Conservation (phyloP, 1,140 invertebrate species). For the Leucophenga varia region DNA sequence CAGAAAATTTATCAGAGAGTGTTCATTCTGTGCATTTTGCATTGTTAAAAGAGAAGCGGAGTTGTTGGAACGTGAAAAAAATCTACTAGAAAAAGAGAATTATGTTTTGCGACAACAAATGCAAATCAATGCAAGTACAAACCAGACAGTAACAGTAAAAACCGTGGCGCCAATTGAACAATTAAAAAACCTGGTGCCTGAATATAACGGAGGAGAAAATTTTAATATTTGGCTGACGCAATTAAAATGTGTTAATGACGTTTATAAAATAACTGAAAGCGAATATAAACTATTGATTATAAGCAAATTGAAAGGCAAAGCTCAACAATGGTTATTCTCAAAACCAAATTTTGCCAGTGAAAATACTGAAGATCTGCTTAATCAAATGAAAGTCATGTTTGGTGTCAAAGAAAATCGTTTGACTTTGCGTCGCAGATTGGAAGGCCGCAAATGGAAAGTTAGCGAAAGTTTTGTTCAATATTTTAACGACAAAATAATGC, state of each 20-base stretch:
- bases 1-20: too few relatives aligned
- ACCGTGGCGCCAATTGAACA: too few relatives aligned
- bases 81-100: too few relatives aligned
- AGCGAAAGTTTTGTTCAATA: conserved; percentile 28
- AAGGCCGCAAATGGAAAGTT: conserved; percentile 28
- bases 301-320: too few relatives aligned
- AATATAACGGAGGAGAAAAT: conserved; percentile 6
- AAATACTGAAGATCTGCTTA: conserved; percentile 12
- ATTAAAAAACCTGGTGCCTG: conserved; percentile 12
- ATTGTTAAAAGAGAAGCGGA: too few relatives aligned
- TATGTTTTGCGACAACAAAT: too few relatives aligned
- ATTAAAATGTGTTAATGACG: neutral
- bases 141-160: too few relatives aligned
- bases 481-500: conserved; percentile 32
- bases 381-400: conserved; percentile 12
- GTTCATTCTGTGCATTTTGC: too few relatives aligned
- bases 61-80: too few relatives aligned
- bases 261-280: conserved; percentile 1
- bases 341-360: too few relatives aligned
- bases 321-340: too few relatives aligned
- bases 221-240: conserved; percentile 1
- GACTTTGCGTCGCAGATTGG: conserved; percentile 22
- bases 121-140: too few relatives aligned
- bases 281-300: conserved; percentile 1
- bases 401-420: conserved; percentile 11